phyloP scores from a whole-genome alignment of 1,140 invertebrate genomes.

The Bombus sibiricus region DNA sequence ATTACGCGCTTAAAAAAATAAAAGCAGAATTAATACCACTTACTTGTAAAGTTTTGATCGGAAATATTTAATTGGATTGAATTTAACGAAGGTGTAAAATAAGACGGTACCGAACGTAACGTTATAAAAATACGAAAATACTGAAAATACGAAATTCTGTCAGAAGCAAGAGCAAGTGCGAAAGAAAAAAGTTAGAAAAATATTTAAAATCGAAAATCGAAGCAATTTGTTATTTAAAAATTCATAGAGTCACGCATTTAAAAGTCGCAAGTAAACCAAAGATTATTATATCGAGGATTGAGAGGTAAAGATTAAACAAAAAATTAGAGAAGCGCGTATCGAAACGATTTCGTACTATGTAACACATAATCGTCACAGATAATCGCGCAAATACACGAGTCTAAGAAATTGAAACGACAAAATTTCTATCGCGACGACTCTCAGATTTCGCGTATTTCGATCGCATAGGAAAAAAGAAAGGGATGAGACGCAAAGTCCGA shows the following conservation, averaged over 20 bases:
- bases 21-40: too few species aligned
- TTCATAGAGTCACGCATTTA: too few species aligned
- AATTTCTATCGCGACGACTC: background rate
- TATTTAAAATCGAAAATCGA: too few species aligned
- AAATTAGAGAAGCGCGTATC: background rate
- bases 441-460: background rate
- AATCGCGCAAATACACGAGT: too few species aligned
- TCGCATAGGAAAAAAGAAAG: too few species aligned
- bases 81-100: background rate
- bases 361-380: background rate
- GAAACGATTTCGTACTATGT: background rate
- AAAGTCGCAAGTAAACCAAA: too few species aligned
- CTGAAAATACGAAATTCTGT: too few species aligned
- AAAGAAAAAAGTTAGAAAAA: too few species aligned
- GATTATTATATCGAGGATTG: background rate
- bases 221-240: too few species aligned
- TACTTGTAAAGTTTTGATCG: background rate
- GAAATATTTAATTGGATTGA: background rate
- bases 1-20: background rate
- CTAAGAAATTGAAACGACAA: background rate
- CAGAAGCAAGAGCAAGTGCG: fast-evolving
- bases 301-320: fast-evolving
- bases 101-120: too few species aligned
- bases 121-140: too few species aligned
- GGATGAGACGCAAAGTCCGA: background rate